A percentile compares a stretch with the other conserved stretches of the same genome.
These are phyloP conservation scores for Formica exsecta DNA, from an alignment of 1,140 invertebrate genomes.

Conservation along the genomic window DNA sequence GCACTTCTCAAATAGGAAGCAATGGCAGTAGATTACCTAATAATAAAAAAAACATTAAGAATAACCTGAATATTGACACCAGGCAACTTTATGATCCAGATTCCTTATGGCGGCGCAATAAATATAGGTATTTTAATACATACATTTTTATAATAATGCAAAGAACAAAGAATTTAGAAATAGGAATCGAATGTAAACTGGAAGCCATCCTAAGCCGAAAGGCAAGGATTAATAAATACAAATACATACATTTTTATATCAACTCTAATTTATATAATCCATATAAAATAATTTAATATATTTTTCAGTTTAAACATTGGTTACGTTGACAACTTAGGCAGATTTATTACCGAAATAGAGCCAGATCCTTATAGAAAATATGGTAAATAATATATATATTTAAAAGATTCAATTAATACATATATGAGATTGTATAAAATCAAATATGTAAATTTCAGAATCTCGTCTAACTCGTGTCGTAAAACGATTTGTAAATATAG, in stretches of 20 bases:
- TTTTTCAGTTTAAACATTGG: slow-evolving; percentile 92
- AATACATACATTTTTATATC: neutral
- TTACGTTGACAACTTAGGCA: slow-evolving; percentile 93
- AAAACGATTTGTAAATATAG: slow-evolving; percentile 92
- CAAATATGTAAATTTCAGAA: slow-evolving; percentile 81
- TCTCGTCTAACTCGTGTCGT: slow-evolving; percentile 89
- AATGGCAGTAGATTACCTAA: slow-evolving; percentile 80
- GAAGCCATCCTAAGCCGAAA: too few relatives aligned
- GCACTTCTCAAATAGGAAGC: slow-evolving; percentile 90
- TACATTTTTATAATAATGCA: neutral
- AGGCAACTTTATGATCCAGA: slow-evolving; percentile 94
- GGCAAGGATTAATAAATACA: too few relatives aligned
- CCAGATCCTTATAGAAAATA: slow-evolving; percentile 92
- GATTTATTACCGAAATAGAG: slow-evolving; percentile 96
- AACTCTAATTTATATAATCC: neutral
- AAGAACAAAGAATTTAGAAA: too few relatives aligned
- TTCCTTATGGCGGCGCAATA: slow-evolving; percentile 92
- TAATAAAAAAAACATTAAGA: slow-evolving; percentile 85
- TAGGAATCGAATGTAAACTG: too few relatives aligned
- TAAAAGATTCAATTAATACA: neutral
- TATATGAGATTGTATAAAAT: slow-evolving; percentile 3
- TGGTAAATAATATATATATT: slow-evolving; percentile 76
- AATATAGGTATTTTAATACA: slow-evolving; percentile 84
- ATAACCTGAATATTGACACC: slow-evolving; percentile 92
- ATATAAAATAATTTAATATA: slow-evolving; percentile 19